Percentiles rank a stretch among this genome's conserved stretches.
Evolutionary conservation across 2,113 vertebrate genomes (phyloP).

Genomic region (Pimephales promelas): DNA sequence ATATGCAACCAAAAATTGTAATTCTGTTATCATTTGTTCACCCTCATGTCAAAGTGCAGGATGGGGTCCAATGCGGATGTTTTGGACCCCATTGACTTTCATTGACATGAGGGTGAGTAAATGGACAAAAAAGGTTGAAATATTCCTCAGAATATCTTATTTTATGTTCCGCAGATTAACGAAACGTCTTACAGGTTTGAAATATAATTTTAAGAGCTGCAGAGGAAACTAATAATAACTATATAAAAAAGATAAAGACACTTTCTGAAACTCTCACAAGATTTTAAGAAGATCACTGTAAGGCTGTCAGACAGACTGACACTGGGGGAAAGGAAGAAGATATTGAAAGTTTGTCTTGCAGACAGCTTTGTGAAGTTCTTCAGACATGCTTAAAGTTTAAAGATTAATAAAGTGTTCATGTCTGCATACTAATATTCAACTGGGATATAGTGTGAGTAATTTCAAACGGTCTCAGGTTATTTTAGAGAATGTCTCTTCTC

Average conservation of each 20-base stretch:
- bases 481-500: conserved; percentile 24
- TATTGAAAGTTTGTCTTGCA: conserved; percentile 60
- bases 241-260: conserved; percentile 3
- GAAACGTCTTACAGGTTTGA: not conserved
- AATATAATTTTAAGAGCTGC: not conserved
- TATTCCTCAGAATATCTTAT: not conserved
- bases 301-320: conserved; percentile 50
- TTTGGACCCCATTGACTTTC: too few species aligned
- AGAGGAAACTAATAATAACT: conserved; percentile 33
- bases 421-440: conserved; percentile 59
- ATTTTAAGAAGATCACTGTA: conserved; percentile 55
- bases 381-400: conserved; percentile 59
- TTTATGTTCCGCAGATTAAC: not conserved
- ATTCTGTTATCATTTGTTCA: too few species aligned
- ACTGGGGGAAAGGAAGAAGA: conserved; percentile 40
- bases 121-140: not conserved
- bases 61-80: too few species aligned
- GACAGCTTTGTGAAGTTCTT: conserved; percentile 60
- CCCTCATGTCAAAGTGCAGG: too few species aligned
- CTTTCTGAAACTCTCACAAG: conserved; percentile 40
- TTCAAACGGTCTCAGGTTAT: conserved; percentile 45
- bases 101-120: not conserved
- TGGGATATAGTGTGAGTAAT: conserved; percentile 23
- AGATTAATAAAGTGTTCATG: conserved; percentile 58
- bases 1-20: too few species aligned